Percentiles rank a stretch among this genome's conserved stretches.
These are phyloP conservation scores for Pterocles gutturalis DNA, from an alignment of 2,113 vertebrate genomes.

Conservation along the genomic window DNA sequence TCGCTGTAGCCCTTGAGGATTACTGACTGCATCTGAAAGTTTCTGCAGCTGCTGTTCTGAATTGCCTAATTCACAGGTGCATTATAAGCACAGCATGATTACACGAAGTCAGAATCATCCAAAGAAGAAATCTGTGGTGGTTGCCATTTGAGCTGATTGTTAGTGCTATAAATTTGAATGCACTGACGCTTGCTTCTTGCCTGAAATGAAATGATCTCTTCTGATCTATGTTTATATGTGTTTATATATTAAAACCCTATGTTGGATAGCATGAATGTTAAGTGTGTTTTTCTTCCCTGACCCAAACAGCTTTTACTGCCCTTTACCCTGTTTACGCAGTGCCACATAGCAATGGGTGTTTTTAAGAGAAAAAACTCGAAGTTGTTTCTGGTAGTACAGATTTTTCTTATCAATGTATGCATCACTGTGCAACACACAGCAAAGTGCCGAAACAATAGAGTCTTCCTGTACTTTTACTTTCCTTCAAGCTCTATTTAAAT, in stretches of 20 bases:
- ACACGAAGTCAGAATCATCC: neutral
- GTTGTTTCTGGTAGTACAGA: neutral
- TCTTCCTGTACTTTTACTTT: neutral
- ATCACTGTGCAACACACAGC: neutral
- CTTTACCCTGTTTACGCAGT: neutral
- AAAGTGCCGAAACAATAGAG: neutral
- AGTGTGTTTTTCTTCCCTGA: neutral
- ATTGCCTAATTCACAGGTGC: neutral
- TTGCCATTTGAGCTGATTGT: neutral
- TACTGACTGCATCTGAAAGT: neutral
- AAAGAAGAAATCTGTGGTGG: neutral
- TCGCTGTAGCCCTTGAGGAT: neutral
- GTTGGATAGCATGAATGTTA: neutral
- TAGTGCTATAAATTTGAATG: neutral
- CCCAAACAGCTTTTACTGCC: neutral
- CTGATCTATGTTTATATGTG: neutral
- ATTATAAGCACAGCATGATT: neutral
- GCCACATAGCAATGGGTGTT: neutral
- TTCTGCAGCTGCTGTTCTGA: neutral
- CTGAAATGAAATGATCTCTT: neutral
- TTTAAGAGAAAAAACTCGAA: neutral
- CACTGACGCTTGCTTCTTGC: neutral
- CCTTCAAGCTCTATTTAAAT: neutral
- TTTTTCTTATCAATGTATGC: neutral
- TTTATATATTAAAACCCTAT: neutral